Evolutionary conservation across 1,140 invertebrate species (phyloP).

Genomic region (Lysiphlebus fabarum): DNA sequence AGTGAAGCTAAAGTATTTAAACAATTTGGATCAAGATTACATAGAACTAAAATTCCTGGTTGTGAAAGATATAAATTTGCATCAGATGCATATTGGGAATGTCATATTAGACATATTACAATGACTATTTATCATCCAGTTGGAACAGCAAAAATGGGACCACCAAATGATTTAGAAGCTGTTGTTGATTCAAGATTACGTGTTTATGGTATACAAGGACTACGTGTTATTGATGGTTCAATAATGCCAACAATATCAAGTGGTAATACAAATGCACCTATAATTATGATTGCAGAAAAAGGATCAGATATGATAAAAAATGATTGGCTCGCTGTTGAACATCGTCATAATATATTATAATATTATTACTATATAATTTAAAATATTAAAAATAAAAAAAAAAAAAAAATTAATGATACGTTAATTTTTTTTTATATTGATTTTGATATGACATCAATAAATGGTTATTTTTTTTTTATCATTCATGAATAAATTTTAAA

Average conservation of each 20-base stretch:
- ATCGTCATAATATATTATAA: conserved; percentile 11
- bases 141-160: conserved; percentile 83
- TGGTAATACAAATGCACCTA: conserved; percentile 82
- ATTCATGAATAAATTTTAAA: background rate
- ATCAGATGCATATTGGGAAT: conserved; percentile 79
- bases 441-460: too few relatives aligned
- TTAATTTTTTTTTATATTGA: background rate
- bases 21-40: conserved; percentile 74
- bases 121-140: conserved; percentile 85
- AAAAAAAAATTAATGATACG: background rate
- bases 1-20: conserved; percentile 74
- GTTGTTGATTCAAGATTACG: conserved; percentile 78
- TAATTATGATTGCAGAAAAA: conserved; percentile 85
- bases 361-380: background rate
- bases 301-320: conserved; percentile 78
- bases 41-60: conserved; percentile 72
- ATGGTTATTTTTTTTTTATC: background rate
- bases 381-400: background rate
- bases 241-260: conserved; percentile 81
- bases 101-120: conserved; percentile 77
- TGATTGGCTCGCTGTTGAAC: conserved; percentile 58
- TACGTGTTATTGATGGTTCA: conserved; percentile 83
- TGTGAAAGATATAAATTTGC: conserved; percentile 71
- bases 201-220: conserved; percentile 72
- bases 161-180: conserved; percentile 66